Conservation (phyloP, 2,797 vertebrate genomes). For the Natrix natrix region DNA sequence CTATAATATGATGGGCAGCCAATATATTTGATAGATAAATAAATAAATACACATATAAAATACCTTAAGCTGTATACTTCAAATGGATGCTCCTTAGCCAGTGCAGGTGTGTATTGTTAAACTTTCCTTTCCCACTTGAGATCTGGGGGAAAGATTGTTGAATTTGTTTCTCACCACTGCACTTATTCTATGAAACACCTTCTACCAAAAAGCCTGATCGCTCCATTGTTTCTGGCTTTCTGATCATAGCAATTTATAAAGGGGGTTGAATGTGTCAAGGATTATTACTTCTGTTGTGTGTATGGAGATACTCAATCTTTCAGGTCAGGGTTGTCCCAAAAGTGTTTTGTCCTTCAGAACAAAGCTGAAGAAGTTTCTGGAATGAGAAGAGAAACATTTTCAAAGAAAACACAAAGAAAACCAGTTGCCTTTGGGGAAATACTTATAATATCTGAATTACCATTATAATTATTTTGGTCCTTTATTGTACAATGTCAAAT, state of each 20-base stretch:
- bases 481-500: background rate
- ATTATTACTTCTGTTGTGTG: background rate
- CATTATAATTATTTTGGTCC: background rate
- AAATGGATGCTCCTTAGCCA: background rate
- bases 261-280: background rate
- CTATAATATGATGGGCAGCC: background rate
- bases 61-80: background rate
- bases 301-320: background rate
- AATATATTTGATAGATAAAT: background rate
- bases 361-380: background rate
- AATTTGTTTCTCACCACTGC: background rate
- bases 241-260: background rate
- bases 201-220: background rate
- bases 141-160: background rate
- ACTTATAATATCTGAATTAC: background rate
- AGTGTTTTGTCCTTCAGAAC: background rate
- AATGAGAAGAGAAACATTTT: background rate
- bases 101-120: background rate
- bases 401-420: background rate
- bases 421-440: background rate
- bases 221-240: background rate
- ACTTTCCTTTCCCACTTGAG: background rate
- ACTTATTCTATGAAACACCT: background rate
- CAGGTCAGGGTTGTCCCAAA: background rate
- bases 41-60: background rate